Evolutionary conservation across 2,113 vertebrate genomes (phyloP), one percentile per base, ranked within the genome.

Genomic region (Ochotona princeps): DNA sequence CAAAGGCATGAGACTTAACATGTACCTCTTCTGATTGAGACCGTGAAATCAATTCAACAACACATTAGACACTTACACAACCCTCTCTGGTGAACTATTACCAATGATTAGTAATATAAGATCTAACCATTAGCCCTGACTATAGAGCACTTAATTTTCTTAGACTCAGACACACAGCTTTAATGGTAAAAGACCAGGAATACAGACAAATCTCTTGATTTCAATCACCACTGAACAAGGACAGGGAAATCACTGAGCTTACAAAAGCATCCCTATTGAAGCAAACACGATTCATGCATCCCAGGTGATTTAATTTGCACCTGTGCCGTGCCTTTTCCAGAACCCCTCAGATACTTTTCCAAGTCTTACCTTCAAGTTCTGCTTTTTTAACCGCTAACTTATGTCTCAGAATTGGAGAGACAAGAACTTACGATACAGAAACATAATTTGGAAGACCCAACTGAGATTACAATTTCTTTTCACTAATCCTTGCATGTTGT

Each of bases 41-140:
- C 74, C 91, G 82, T 94, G 76, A 96, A 89, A 96, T 57, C 35
- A 93, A 12, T 93, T 72, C 88, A 54, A 60, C 83, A 84, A 92
- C 75, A 96, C 30, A 92, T 47, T 10, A 93, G 72, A 85, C 11
- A 90, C 35, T 60, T 35, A 93, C 21, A 51, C 54, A 47, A 67
- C 93, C 90, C 61, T 89, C 1, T 82, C 92, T 87, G 90, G 90
- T 91, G 66, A 47, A 91, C 84, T 0, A 79, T 54, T 96, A 94
- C 0, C 96, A 70, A 95, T 96, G 91, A 94, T 61, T 23, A 93
- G 44, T 54, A 84, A 84, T 92, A 75, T 1, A 44, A 76, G 57
- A 87, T 91, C 57, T 67, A 79, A 75, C 8, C 83, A n/a, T 78
- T 87, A 93, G 65, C 15, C 63, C 69, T 83, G 35, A 28, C 94